Percentiles rank a stretch among this genome's conserved stretches.
Conservation (phyloP, 2,888 invertebrate species). For the Euclidia mi region DNA sequence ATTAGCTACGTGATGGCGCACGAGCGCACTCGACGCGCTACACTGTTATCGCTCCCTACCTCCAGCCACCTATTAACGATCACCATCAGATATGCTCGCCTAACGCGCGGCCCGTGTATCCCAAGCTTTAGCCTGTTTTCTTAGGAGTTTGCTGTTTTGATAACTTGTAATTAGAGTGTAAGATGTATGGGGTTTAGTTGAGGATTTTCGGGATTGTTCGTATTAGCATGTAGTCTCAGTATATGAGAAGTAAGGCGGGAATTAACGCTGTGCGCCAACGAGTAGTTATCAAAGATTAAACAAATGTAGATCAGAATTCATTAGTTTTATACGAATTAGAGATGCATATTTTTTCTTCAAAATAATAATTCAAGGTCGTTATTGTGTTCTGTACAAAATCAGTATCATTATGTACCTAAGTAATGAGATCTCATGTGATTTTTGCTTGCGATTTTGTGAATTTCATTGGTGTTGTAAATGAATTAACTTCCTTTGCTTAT, state of each 20-base stretch:
- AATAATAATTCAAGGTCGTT: too few relatives aligned
- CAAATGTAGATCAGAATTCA: too few relatives aligned
- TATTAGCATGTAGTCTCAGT: not conserved
- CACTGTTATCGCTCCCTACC: conserved; percentile 65
- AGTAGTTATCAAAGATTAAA: not conserved
- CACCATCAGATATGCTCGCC: conserved; percentile 69
- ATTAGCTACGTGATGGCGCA: conserved; percentile 68
- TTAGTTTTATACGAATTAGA: too few relatives aligned
- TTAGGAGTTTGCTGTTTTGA: conserved; percentile 46
- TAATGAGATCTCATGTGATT: too few relatives aligned
- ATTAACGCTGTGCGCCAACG: not conserved
- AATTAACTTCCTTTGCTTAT: too few relatives aligned
- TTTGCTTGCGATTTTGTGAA: too few relatives aligned
- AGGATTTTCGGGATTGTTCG: conserved; percentile 5
- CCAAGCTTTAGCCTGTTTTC: conserved; percentile 50
- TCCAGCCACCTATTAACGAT: conserved; percentile 73
- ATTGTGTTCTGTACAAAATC: too few relatives aligned
- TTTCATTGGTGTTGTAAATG: too few relatives aligned
- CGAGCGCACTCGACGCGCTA: conserved; percentile 50
- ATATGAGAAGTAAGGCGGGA: not conserved
- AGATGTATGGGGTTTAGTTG: conserved; percentile 37
- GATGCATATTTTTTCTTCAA: too few relatives aligned
- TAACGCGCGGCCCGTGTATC: conserved; percentile 55
- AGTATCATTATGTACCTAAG: too few relatives aligned
- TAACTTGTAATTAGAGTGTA: conserved; percentile 47